Evolutionary conservation across 1,140 invertebrate genomes (phyloP), one percentile per base, ranked within the genome.

Genomic region (Leptinotarsa lineolata): DNA sequence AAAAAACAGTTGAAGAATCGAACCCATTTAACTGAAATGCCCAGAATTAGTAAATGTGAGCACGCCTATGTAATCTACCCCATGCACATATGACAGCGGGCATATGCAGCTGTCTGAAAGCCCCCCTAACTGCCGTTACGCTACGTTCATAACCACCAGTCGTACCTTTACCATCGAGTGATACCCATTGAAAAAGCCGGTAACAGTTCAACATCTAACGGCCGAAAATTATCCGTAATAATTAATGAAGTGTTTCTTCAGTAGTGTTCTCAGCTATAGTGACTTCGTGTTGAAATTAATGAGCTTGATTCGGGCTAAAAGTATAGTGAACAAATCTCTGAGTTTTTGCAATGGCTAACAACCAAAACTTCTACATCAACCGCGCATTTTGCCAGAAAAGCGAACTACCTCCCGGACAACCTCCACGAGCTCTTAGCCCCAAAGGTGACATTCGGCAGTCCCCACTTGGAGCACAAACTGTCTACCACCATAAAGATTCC

Each of bases 371-470:
- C 77, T 93, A 93, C 80, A 90, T 90, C 2, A 93, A 93, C 79
- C 91, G 91, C 16, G 92, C 92, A 0, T 93, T 93, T 78, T 92
- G 91, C 81, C 88, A 90, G 16, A 90, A 92, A 83, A 92, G 91
- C 79, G 92, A 93, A 80, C 90, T 88, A 63, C 83, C 86, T 16
- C 86, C 86, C 78, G 83, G 81, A 13, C 83, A 87, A 72, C 85
- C 20, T 82, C 82, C 13, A 79, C 83, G 61, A 85, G 84, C 73
- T 72, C 74, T 73, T 8, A 83, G 83, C 78, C 76, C 83, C 2
- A 79, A 80, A 74, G 81, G 83, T 72, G 86, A 70, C 46, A 60
- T 78, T 16, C 87, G 78, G 60, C 80, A 82, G 68, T 79, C 83
- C 0, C 83, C 83, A 15, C 77, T 84, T 11, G 83, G 83, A 11